Evolutionary conservation across 2,888 invertebrate genomes (phyloP), one percentile per base, ranked within the genome.

Genomic region (Ptilodon capucinus): DNA sequence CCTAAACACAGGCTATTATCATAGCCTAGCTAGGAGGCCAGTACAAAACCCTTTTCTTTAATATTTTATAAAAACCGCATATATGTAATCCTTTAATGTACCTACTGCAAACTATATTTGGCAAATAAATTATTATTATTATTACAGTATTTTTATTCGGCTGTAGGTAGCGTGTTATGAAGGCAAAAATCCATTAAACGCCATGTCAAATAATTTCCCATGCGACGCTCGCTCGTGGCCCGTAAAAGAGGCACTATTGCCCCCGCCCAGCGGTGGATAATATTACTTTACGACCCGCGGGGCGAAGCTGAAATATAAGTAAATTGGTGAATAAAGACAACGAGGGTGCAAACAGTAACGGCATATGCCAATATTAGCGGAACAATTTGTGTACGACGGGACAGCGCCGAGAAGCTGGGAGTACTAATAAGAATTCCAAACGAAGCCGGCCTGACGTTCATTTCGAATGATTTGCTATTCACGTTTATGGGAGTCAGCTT

Each of bases 141-240:
- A n/a, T n/a, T n/a, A n/a, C 71, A 72, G 72, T 78, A 79, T 84
- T 86, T 86, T 87, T 87, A 87, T 88, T 90, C 79, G 81, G 76
- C 76, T 74, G 84, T 80, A 83, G 83, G 83, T 88, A 82, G 86
- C 87, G 83, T 88, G 89, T 89, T 89, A 89, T 89, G 90, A 88
- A 86, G 88, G 89, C 89, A 86, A 87, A 88, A 90, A 90, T 90
- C 90, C 90, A 91, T 91, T 91, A 91, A 91, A 89, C 85, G 87
- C 76, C 84, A 88, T 88, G 90, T 91, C 90, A 90, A 91, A 91
- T 91, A 91, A 91, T 90, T 91, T 91, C 90, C 90, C 90, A 88
- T 87, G 90, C 88, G 90, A 88, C 89, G 84, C 78, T 76, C 84
- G 85, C 88, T 84, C 86, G 87, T 86, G 87, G 88, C 87, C 87